Percentiles rank a stretch among this genome's conserved stretches.
Conservation (phyloP, 2,797 vertebrate species). For the Rousettus madagascariensis region DNA sequence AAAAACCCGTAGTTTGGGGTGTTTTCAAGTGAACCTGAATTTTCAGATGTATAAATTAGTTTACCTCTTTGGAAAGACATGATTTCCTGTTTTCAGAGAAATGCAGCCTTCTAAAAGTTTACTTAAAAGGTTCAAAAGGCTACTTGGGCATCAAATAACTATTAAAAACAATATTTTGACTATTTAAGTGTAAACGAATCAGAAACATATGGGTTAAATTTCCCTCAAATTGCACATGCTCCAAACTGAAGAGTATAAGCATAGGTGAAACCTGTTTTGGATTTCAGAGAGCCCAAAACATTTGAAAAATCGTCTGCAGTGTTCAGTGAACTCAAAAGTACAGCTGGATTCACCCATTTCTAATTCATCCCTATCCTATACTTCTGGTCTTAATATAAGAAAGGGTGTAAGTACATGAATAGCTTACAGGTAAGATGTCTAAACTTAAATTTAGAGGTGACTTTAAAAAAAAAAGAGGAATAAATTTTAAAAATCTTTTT, state of each 20-base stretch:
- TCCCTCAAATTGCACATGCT: conserved; percentile 75
- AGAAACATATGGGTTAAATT: conserved; percentile 81
- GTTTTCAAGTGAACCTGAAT: conserved; percentile 70
- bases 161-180: conserved; percentile 83
- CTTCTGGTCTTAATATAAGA: conserved; percentile 50
- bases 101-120: conserved; percentile 68
- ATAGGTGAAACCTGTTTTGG: conserved; percentile 75
- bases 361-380: conserved; percentile 1
- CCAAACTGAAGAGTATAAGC: conserved; percentile 64
- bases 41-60: conserved; percentile 73
- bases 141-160: conserved; percentile 79
- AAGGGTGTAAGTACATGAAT: conserved; percentile 45
- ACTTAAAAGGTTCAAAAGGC: conserved; percentile 78
- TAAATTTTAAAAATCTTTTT: not conserved
- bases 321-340: conserved; percentile 33
- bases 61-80: conserved; percentile 67
- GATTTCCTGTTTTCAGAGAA: conserved; percentile 77
- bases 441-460: conserved; percentile 21
- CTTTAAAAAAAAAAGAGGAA: not conserved
- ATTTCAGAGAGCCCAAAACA: conserved; percentile 72
- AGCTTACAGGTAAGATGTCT: conserved; percentile 47
- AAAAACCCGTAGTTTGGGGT: conserved; percentile 52
- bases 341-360: conserved; percentile 47
- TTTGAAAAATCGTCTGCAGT: conserved; percentile 68
- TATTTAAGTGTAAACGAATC: conserved; percentile 81